These are phyloP conservation scores for Polymixis lichenea DNA, from an alignment of 2,888 invertebrate genomes.

Conservation along the genomic window DNA sequence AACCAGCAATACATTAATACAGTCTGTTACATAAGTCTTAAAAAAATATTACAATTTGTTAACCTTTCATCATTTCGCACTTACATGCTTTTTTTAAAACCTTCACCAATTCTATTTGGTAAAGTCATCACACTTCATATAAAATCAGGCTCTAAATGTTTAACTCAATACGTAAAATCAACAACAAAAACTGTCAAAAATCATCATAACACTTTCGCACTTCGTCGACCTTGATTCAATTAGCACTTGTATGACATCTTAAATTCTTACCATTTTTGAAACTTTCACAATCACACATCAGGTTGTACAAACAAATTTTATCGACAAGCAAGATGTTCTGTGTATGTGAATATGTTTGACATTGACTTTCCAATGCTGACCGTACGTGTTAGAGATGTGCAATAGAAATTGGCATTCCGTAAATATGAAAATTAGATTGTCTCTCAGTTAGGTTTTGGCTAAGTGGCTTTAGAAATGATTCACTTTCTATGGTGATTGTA, in stretches of 20 bases:
- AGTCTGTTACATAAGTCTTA: not conserved
- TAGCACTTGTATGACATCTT: constrained; percentile 42
- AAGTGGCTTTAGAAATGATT: not conserved
- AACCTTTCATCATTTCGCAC: constrained; percentile 5
- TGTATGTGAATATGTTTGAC: constrained; percentile 53
- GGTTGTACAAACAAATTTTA: constrained; percentile 45
- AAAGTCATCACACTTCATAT: constrained; percentile 14
- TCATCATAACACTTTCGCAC: constrained; percentile 31
- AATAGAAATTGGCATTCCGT: constrained; percentile 41
- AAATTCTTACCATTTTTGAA: constrained; percentile 32
- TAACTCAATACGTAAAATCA: constrained; percentile 21
- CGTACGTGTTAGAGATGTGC: constrained; percentile 29
- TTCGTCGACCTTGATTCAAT: constrained; percentile 51
- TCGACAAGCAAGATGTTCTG: constrained; percentile 13
- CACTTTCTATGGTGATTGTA: too few relatives aligned
- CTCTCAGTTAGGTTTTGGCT: not conserved
- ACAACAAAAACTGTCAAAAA: constrained; percentile 38
- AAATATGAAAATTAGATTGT: constrained; percentile 13
- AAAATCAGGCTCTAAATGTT: constrained; percentile 4
- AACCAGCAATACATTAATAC: not conserved
- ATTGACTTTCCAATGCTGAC: constrained; percentile 64
- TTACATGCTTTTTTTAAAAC: not conserved
- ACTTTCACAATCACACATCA: constrained; percentile 63
- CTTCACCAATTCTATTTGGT: not conserved
- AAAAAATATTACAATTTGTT: not conserved